These are phyloP conservation scores for Thinocorus orbignyianus DNA, from an alignment of 2,113 vertebrate genomes.

Conservation along the genomic window DNA sequence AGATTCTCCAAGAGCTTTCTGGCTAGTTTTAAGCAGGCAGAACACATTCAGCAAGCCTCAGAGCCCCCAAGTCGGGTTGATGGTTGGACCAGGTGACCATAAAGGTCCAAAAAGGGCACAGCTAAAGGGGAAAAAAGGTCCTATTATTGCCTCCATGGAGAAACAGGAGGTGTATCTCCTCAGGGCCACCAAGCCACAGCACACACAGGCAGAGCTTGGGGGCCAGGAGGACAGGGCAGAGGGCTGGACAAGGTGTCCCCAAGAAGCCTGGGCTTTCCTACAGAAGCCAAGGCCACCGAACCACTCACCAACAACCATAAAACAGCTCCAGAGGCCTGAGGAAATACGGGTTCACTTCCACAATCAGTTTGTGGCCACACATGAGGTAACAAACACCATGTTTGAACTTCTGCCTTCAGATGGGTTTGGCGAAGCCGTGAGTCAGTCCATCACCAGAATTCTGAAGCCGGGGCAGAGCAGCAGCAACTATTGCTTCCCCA, in stretches of 20 bases:
- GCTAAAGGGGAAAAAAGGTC: background rate
- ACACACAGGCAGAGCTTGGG: background rate
- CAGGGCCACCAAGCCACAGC: no score
- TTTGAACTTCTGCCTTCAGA: background rate
- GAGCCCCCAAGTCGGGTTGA: background rate
- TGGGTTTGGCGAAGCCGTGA: background rate
- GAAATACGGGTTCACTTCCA: background rate
- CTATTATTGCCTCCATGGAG: background rate
- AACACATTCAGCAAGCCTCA: background rate
- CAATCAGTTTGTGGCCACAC: background rate
- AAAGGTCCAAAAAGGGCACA: background rate
- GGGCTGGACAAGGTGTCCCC: background rate
- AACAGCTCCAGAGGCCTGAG: background rate
- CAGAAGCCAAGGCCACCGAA: background rate
- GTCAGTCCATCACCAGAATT: background rate
- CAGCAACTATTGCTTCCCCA: background rate
- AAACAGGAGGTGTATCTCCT: rapidly evolving
- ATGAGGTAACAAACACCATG: background rate
- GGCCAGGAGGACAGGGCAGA: rapidly evolving
- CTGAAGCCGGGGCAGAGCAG: background rate
- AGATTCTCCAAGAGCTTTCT: background rate
- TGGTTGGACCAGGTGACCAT: no score
- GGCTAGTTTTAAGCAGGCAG: background rate
- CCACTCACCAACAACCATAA: rapidly evolving
- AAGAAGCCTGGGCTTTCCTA: no score